phyloP scores from a whole-genome alignment of 2,113 vertebrate genomes.

The Alethe castanea region DNA sequence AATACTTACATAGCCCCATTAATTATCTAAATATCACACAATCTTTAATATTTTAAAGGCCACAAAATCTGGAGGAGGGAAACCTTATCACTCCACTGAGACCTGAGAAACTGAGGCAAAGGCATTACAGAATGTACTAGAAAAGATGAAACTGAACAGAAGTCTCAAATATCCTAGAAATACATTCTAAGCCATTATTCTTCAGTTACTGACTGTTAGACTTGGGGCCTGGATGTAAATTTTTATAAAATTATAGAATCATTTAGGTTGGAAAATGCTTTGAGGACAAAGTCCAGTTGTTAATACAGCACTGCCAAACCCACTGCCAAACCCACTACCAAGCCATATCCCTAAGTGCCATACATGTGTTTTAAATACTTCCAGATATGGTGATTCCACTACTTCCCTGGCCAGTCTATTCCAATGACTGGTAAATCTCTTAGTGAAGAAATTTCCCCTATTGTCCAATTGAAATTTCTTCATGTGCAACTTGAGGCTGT shows the following conservation, averaged over 20 bases:
- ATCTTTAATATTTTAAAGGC: neutral
- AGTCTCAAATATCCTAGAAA: neutral
- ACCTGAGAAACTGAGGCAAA: neutral
- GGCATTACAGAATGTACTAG: neutral
- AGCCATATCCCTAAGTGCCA: neutral
- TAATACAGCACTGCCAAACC: neutral
- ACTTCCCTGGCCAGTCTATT: neutral
- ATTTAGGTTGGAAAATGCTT: neutral
- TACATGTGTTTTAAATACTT: neutral
- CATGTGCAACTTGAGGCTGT: fast-evolving
- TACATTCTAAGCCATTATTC: neutral
- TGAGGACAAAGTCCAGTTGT: neutral
- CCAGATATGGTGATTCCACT: neutral
- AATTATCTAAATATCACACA: neutral
- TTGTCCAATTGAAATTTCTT: neutral
- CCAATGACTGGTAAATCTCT: neutral
- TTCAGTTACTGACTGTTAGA: neutral
- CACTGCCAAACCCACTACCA: neutral
- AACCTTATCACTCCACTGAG: neutral
- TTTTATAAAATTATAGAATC: neutral
- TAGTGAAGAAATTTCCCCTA: neutral
- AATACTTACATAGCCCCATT: neutral
- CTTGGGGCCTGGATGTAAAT: fast-evolving
- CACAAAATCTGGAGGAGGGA: neutral
- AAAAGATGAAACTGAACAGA: neutral